Evolutionary conservation across 2,797 vertebrate species (phyloP).

Genomic region (Enteromius unitaeniatus): DNA sequence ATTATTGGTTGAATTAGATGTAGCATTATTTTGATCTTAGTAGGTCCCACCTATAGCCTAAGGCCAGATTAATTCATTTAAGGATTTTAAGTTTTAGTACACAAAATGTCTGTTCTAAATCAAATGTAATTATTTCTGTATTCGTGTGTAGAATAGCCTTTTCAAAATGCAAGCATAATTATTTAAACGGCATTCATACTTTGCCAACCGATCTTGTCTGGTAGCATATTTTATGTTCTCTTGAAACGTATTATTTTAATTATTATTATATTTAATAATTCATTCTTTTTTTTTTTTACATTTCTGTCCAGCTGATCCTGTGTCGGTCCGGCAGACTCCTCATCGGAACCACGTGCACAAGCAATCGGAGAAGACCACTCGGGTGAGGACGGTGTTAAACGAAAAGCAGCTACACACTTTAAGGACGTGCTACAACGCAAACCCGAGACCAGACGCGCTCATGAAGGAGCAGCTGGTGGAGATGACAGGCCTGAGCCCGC

Average conservation of each 20-base stretch:
- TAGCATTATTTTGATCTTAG: neutral
- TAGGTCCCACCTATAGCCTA: neutral
- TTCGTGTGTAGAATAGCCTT: neutral
- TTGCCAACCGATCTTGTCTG: neutral
- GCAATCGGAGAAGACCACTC: constrained; percentile 91
- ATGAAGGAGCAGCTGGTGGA: constrained; percentile 99
- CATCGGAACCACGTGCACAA: constrained; percentile 89
- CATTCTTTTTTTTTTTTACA: neutral
- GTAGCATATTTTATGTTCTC: neutral
- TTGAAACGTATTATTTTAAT: neutral
- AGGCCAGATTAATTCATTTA: neutral
- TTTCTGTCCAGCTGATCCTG: constrained; percentile 71
- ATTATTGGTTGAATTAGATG: neutral
- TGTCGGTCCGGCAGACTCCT: constrained; percentile 83
- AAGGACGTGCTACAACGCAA: constrained; percentile 95
- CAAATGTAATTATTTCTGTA: neutral
- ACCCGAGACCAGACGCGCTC: constrained; percentile 93
- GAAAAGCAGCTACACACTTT: constrained; percentile 97
- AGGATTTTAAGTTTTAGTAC: neutral
- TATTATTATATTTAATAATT: neutral
- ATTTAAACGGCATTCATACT: neutral
- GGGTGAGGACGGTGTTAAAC: constrained; percentile 93
- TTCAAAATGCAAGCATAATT: neutral
- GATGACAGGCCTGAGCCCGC: constrained; percentile 96
- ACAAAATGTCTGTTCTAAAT: neutral